phyloP scores from a whole-genome alignment of 2,797 vertebrate species.

The Acanthornis magna region DNA sequence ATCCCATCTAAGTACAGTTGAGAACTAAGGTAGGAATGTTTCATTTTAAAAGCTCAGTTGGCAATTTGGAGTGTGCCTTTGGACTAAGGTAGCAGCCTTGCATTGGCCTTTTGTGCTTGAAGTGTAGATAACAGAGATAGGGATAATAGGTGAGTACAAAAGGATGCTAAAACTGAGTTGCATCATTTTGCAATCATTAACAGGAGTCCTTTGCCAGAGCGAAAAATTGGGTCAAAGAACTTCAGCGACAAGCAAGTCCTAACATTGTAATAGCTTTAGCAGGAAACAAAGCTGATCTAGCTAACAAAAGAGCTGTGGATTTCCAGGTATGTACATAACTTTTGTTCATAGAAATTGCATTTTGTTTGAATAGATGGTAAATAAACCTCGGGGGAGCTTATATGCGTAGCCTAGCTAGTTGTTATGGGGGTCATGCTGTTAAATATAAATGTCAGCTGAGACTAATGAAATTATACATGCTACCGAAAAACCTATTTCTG shows the following conservation, averaged over 20 bases:
- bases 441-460: neutral
- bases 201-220: slow-evolving; percentile 99
- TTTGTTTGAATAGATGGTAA: neutral
- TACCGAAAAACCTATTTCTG: neutral
- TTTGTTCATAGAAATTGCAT: neutral
- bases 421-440: neutral
- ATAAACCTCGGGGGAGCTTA: neutral
- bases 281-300: slow-evolving; percentile 97
- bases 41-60: neutral
- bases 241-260: slow-evolving; percentile 99
- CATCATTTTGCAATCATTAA: slow-evolving; percentile 70
- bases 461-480: neutral
- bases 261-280: slow-evolving; percentile 99
- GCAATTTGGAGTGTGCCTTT: neutral
- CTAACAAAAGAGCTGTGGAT: slow-evolving; percentile 96
- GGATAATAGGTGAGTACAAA: neutral
- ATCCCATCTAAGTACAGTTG: neutral
- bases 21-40: neutral
- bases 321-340: slow-evolving; percentile 86
- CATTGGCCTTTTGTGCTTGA: neutral
- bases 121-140: neutral
- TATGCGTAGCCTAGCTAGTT: neutral
- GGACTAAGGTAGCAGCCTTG: neutral
- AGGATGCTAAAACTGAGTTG: slow-evolving; percentile 41
- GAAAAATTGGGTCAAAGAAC: slow-evolving; percentile 99